phyloP scores from a whole-genome alignment of 1,140 invertebrate species.

The Heliconius hermathena region DNA sequence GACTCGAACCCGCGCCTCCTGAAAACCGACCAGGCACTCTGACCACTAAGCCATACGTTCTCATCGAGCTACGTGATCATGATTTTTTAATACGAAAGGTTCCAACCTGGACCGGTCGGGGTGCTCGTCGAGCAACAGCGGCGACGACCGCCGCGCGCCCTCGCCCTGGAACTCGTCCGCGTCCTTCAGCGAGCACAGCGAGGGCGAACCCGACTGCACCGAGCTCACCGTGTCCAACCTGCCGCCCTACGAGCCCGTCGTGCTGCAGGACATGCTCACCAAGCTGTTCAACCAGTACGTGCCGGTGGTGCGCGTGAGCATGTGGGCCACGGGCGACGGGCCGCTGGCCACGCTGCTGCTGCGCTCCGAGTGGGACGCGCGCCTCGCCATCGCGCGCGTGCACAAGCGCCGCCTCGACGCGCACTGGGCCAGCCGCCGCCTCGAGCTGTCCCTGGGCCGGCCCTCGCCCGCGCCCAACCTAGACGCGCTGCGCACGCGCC shows the following conservation, averaged over 20 bases:
- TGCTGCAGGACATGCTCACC: conserved; percentile 69
- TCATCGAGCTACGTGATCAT: no score
- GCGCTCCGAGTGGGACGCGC: conserved; percentile 82
- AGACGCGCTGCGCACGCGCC: conserved; percentile 81
- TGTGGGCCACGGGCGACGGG: conserved; percentile 67
- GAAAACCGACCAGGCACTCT: no score
- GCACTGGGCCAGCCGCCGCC: conserved; percentile 87
- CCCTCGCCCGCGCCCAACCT: conserved; percentile 85
- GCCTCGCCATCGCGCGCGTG: conserved; percentile 90
- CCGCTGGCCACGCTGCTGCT: conserved; percentile 70
- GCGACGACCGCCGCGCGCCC: conserved; percentile 57
- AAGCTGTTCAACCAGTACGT: conserved; percentile 69
- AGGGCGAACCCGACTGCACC: conserved; percentile 54
- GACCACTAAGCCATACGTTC: no score
- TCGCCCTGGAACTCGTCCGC: conserved; percentile 75
- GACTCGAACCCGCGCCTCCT: no score
- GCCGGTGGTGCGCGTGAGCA: conserved; percentile 61
- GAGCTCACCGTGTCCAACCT: conserved; percentile 77
- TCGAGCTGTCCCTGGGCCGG: conserved; percentile 88
- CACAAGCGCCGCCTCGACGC: conserved; percentile 87
- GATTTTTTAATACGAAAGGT: conserved; percentile 46
- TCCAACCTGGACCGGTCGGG: conserved; percentile 64
- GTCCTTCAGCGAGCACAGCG: conserved; percentile 72
- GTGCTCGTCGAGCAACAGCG: conserved; percentile 70
- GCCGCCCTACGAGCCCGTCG: conserved; percentile 65